Conservation (phyloP, 2,113 vertebrate species). For the Melanocharis versteri region DNA sequence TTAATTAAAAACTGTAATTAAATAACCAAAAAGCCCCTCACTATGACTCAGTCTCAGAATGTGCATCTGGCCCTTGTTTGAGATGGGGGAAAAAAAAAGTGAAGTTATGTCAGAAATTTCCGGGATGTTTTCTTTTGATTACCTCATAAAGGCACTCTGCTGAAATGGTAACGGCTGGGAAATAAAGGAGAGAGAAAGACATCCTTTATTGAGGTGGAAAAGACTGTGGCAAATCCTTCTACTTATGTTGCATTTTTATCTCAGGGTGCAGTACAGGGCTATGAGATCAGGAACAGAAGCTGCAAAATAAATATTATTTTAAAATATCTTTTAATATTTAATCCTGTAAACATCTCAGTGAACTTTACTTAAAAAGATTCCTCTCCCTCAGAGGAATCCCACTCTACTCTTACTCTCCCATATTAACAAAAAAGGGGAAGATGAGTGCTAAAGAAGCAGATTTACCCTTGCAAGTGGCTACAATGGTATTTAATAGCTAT, state of each 20-base stretch:
- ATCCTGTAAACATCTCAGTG: not conserved
- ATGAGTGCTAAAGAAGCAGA: not conserved
- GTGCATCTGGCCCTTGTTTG: constrained; percentile 20
- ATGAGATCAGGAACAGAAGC: not conserved
- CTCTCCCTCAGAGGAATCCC: not conserved
- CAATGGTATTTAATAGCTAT: not conserved
- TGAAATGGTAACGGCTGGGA: not conserved
- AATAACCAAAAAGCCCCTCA: not conserved
- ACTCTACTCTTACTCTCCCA: not conserved
- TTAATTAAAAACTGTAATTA: constrained; percentile 32
- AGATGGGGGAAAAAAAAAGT: not conserved
- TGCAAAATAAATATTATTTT: not conserved
- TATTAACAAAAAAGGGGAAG: not conserved
- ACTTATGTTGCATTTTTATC: not conserved
- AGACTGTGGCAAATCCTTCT: not conserved
- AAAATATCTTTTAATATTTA: not conserved
- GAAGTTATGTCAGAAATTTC: constrained; percentile 41
- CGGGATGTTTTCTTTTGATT: constrained; percentile 32
- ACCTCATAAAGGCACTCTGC: not conserved
- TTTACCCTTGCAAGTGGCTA: not conserved
- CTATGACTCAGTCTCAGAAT: not conserved
- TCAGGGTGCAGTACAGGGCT: not conserved
- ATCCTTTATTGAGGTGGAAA: not conserved
- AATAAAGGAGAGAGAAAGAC: not conserved
- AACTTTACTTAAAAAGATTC: not conserved